Conservation (phyloP, 2,888 invertebrate genomes). For the Ochropleura plecta region DNA sequence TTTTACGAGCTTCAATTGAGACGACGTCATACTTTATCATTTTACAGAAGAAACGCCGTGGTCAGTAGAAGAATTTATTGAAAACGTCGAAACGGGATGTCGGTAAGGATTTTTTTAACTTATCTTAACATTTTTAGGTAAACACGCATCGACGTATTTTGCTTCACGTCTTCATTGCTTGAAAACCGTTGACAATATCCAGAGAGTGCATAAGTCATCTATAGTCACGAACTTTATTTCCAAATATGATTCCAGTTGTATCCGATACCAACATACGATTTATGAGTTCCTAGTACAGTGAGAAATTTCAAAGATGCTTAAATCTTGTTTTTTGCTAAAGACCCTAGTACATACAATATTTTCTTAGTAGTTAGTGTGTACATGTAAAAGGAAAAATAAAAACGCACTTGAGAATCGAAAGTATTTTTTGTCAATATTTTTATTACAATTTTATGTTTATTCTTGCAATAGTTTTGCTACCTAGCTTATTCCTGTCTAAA, state of each 20-base stretch:
- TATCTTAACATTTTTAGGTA: neutral
- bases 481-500: neutral
- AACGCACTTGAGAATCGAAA: neutral
- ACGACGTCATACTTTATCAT: neutral
- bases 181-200: no score
- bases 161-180: neutral
- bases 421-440: neutral
- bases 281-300: slow-evolving; percentile 36
- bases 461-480: neutral
- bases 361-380: no score
- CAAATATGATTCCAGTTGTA: slow-evolving; percentile 12
- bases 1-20: neutral
- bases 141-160: neutral
- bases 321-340: neutral
- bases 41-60: slow-evolving; percentile 94
- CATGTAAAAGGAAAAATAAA: neutral
- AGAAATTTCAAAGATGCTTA: slow-evolving; percentile 34
- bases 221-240: neutral
- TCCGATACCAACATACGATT: neutral
- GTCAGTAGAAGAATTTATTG: slow-evolving; percentile 96
- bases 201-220: neutral
- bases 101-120: slow-evolving; percentile 81
- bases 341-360: slow-evolving; percentile 9
- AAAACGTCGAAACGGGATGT: slow-evolving; percentile 95
- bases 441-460: neutral